Conservation (phyloP, 2,797 vertebrate genomes). For the Momotus momota region DNA sequence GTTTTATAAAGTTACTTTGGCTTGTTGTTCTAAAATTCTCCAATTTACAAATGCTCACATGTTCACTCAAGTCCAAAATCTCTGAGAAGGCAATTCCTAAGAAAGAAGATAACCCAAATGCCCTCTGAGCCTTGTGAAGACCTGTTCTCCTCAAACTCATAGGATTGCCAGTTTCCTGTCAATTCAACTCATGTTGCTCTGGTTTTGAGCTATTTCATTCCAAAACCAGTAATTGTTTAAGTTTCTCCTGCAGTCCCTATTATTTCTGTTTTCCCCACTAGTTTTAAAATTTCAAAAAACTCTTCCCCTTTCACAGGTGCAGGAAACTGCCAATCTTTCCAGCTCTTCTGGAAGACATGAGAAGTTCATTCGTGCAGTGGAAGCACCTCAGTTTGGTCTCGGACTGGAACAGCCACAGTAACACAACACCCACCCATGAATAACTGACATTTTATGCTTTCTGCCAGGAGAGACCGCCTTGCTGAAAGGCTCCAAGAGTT, state of each 20-base stretch:
- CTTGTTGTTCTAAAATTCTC: background rate
- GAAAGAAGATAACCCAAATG: background rate
- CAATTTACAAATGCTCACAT: background rate
- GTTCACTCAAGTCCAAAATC: background rate
- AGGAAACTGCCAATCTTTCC: background rate
- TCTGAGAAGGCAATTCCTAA: background rate
- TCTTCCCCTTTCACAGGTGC: background rate
- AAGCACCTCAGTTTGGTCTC: background rate
- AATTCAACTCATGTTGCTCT: background rate
- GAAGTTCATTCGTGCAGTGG: background rate
- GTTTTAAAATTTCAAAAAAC: background rate
- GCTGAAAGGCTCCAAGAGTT: background rate
- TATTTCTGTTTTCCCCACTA: background rate
- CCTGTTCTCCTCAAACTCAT: background rate
- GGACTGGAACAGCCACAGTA: background rate
- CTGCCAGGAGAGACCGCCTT: background rate
- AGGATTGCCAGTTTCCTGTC: background rate
- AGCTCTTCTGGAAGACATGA: background rate
- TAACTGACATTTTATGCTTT: background rate
- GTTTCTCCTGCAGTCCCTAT: background rate
- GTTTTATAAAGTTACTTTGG: background rate
- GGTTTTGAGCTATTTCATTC: background rate
- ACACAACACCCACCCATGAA: background rate
- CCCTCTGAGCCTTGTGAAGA: background rate
- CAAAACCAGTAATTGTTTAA: background rate